Conservation (phyloP, 1,140 invertebrate genomes). For the Rhizoglyphus robini region DNA sequence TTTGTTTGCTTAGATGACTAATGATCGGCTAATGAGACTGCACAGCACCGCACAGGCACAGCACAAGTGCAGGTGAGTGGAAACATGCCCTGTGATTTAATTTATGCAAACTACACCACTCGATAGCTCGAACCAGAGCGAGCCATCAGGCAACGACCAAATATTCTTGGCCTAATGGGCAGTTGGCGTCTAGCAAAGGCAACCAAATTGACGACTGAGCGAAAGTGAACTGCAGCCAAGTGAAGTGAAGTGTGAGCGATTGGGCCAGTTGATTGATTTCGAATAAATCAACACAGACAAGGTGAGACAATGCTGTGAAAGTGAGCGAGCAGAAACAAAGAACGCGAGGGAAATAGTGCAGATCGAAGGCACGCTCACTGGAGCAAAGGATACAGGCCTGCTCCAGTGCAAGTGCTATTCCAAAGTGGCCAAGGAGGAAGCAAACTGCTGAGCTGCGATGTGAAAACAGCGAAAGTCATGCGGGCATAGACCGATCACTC, state of each 20-base stretch:
- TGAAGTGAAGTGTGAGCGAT: constrained; percentile 3
- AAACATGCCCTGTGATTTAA: not conserved
- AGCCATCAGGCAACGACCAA: not conserved
- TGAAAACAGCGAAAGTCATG: not conserved
- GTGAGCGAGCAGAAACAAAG: constrained; percentile 7
- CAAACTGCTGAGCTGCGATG: not conserved
- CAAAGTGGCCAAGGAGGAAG: constrained; percentile 10
- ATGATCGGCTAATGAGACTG: constrained; percentile 12
- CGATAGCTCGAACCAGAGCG: not conserved
- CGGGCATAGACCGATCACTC: not conserved
- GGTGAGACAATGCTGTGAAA: not conserved
- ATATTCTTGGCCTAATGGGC: too few species aligned
- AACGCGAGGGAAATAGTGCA: not conserved
- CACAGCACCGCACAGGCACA: not conserved
- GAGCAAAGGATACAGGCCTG: not conserved
- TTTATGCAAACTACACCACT: not conserved
- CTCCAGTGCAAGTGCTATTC: not conserved
- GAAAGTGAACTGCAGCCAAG: not conserved
- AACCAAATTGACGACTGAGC: not conserved
- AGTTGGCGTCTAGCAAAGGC: not conserved
- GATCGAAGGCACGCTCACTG: not conserved
- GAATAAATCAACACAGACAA: constrained; percentile 4
- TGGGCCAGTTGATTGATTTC: constrained; percentile 7
- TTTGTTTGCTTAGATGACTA: constrained; percentile 14
- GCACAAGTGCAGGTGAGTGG: not conserved